A percentile compares a stretch with the other conserved stretches of the same genome.
Evolutionary conservation across 2,113 vertebrate species (phyloP).

Genomic region (Eulemur rufifrons): DNA sequence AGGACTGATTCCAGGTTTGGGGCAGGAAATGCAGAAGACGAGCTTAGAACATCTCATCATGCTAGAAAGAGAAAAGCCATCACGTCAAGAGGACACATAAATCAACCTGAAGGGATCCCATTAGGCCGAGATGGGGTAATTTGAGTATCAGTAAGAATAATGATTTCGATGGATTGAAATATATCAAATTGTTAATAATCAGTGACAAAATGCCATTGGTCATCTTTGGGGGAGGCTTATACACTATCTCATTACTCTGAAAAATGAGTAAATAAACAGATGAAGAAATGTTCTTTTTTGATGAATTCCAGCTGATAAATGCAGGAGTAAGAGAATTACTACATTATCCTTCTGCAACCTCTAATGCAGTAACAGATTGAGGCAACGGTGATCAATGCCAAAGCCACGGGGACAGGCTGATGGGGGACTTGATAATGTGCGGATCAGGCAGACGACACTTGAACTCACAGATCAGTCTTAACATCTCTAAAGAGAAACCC

Average conservation of each 20-base stretch:
- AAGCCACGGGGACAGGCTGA: not conserved
- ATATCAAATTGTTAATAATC: not conserved
- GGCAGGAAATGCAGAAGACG: not conserved
- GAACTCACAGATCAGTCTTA: not conserved
- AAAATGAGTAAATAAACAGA: not conserved
- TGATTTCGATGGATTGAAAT: not conserved
- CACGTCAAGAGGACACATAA: not conserved
- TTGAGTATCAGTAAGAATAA: not conserved
- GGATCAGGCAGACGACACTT: not conserved
- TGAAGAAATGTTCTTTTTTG: not conserved
- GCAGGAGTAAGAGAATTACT: not conserved
- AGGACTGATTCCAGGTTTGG: not conserved
- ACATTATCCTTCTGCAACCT: not conserved
- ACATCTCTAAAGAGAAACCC: not conserved
- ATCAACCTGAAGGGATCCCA: not conserved
- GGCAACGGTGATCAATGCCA: too few species aligned
- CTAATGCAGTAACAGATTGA: not conserved
- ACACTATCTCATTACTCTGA: not conserved
- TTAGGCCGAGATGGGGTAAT: not conserved
- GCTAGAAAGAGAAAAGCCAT: not conserved
- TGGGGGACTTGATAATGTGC: not conserved
- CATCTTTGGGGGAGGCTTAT: not conserved
- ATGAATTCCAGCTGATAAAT: not conserved
- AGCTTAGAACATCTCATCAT: not conserved
- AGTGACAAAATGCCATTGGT: not conserved